Evolutionary conservation across 2,113 vertebrate species (phyloP), one percentile per base, ranked within the genome.

Genomic region (Trogon surrucura): DNA sequence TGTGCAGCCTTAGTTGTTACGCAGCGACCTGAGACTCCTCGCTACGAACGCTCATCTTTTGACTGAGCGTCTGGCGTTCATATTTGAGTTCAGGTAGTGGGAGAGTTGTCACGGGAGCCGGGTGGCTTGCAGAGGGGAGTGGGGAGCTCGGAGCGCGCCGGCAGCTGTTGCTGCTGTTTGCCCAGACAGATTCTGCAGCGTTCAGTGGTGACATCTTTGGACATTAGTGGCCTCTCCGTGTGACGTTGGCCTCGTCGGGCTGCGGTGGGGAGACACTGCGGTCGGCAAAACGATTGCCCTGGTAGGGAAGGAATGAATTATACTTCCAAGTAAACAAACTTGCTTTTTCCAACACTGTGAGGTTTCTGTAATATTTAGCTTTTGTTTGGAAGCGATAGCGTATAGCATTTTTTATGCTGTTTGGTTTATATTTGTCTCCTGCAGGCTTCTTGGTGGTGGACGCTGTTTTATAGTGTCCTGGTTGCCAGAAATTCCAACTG

Each of bases 321-420:
- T 95, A 88, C 93, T 97, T 97, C 88, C 45, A 93, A 96, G 93
- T 95, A 94, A 96, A 95, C 96, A 90, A 96, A 96, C 93, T 95
- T 97, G 97, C 97, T 97, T 97, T 97, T 96, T 88, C 97, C 97
- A 97, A 71, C 98, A 97, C 98, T 98, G 97, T 96, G 97, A 97
- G 97, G 95, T 97, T 97, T 95, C 96, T 97, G 89, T 97, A 92
- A 96, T 84, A 92, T 78, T 97, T 91, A 97, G 97, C 97, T 98
- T 98, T 98, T 96, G 82, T 98, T 98, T 98, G 96, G 97, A 97
- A 98, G 98, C 97, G 88, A 97, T 91, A 97, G 96, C 64, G 95
- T 98, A 97, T 95, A 91, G 97, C 97, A 98, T 97, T 96, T 98
- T 96, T 97, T 96, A 93, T 98, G 97, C 98, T 98, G 75, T 91